Evolutionary conservation across 2,113 vertebrate genomes (phyloP).

Genomic region (Daboia siamensis): DNA sequence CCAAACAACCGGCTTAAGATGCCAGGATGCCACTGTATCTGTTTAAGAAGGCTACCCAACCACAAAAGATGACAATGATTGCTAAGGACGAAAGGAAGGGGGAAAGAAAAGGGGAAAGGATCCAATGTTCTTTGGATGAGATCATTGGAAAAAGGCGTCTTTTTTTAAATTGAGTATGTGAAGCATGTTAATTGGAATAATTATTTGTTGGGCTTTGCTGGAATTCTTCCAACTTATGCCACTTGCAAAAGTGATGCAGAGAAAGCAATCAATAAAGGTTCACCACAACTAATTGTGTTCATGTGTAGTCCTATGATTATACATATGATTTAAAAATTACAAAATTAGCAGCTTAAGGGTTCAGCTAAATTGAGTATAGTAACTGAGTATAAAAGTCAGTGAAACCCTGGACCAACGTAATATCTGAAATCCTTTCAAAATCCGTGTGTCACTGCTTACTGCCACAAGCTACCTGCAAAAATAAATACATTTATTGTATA

Average conservation of each 20-base stretch:
- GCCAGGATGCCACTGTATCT: not conserved
- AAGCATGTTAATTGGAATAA: constrained; percentile 9
- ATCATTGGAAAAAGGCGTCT: not conserved
- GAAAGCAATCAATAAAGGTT: not conserved
- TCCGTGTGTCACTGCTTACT: not conserved
- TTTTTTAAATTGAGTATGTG: not conserved
- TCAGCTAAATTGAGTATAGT: not conserved
- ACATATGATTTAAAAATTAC: constrained; percentile 4
- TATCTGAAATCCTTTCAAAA: not conserved
- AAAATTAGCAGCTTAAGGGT: not conserved
- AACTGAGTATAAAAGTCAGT: not conserved
- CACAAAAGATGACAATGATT: not conserved
- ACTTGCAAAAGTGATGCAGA: constrained; percentile 1
- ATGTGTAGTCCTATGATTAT: not conserved
- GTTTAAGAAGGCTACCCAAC: not conserved
- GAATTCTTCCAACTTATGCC: not conserved
- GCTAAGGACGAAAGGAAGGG: not conserved
- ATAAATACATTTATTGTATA: not conserved
- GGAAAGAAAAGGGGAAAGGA: not conserved
- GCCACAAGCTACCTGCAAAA: not conserved
- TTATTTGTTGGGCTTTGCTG: constrained; percentile 7
- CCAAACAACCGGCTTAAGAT: not conserved
- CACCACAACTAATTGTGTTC: not conserved
- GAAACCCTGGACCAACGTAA: not conserved
- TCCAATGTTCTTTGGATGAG: not conserved